Conservation (phyloP, 2,888 invertebrate genomes). For the Notocelia uddmanniana region DNA sequence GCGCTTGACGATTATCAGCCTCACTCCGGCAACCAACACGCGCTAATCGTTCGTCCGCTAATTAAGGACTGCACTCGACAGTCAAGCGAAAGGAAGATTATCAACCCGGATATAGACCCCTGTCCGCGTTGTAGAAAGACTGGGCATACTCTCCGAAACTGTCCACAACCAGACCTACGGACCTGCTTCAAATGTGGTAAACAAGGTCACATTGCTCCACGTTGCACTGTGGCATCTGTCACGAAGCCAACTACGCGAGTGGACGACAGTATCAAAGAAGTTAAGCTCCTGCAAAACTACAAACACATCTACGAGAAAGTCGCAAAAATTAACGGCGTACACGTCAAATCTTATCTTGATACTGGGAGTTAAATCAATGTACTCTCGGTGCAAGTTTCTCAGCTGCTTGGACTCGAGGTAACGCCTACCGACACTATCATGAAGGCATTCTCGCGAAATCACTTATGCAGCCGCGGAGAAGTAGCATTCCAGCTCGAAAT, state of each 20-base stretch:
- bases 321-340: constrained; percentile 38
- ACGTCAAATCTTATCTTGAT: constrained; percentile 47
- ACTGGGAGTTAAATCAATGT: constrained; percentile 48
- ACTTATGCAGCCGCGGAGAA: constrained; percentile 43
- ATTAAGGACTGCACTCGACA: neutral
- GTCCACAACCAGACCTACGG: constrained; percentile 45
- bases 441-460: constrained; percentile 48
- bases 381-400: constrained; percentile 9
- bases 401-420: constrained; percentile 18
- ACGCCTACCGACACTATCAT: constrained; percentile 25
- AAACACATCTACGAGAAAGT: constrained; percentile 16
- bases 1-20: constrained; percentile 9
- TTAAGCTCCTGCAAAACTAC: no score
- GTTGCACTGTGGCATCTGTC: no score
- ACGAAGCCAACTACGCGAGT: no score
- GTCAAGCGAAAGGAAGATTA: neutral
- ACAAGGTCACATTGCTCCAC: neutral
- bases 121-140: constrained; percentile 3
- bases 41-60: neutral
- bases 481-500: constrained; percentile 46
- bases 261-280: no score
- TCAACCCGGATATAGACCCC: constrained; percentile 5
- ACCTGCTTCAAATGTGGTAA: neutral
- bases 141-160: constrained; percentile 1
- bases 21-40: neutral